These are phyloP conservation scores for Panagrolaimus sp. DNA, from an alignment of 1,140 invertebrate genomes.

Conservation along the genomic window DNA sequence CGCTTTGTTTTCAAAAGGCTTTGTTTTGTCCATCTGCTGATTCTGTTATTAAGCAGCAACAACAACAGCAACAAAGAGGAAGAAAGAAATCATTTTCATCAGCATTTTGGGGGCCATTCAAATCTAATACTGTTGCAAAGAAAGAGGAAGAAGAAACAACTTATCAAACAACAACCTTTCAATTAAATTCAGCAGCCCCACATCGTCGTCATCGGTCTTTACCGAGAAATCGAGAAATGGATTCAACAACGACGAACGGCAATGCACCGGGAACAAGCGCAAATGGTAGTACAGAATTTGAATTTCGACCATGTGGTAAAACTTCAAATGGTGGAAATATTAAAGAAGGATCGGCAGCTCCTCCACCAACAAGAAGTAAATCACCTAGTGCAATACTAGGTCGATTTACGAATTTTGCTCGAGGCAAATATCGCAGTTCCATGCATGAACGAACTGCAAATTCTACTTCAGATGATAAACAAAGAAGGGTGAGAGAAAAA, in stretches of 20 bases:
- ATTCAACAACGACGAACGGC: slow-evolving; percentile 5
- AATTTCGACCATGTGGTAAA: slow-evolving; percentile 33
- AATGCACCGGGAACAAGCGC: slow-evolving; percentile 2
- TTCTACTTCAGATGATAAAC: slow-evolving; percentile 33
- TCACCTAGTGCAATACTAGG: slow-evolving; percentile 55
- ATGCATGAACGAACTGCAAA: slow-evolving; percentile 41
- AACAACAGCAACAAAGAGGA: no score
- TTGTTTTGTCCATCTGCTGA: slow-evolving; percentile 12
- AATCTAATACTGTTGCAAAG: neutral
- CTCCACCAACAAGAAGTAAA: slow-evolving; percentile 33
- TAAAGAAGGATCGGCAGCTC: slow-evolving; percentile 11
- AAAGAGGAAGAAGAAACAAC: slow-evolving; percentile 4
- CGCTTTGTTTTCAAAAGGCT: slow-evolving; percentile 24
- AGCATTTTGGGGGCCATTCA: slow-evolving; percentile 8
- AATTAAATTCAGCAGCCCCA: slow-evolving; percentile 1
- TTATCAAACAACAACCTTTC: neutral
- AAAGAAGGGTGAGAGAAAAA: slow-evolving; percentile 35
- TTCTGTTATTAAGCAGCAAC: neutral
- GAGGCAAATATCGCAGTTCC: slow-evolving; percentile 50
- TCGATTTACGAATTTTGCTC: slow-evolving; percentile 50
- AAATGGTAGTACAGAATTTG: slow-evolving; percentile 30
- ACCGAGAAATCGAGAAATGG: neutral
- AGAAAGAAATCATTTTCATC: slow-evolving; percentile 10
- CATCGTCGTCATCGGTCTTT: neutral
- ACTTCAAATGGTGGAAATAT: slow-evolving; percentile 11